phyloP scores from a whole-genome alignment of 2,113 vertebrate species.

The Hucho hucho region DNA sequence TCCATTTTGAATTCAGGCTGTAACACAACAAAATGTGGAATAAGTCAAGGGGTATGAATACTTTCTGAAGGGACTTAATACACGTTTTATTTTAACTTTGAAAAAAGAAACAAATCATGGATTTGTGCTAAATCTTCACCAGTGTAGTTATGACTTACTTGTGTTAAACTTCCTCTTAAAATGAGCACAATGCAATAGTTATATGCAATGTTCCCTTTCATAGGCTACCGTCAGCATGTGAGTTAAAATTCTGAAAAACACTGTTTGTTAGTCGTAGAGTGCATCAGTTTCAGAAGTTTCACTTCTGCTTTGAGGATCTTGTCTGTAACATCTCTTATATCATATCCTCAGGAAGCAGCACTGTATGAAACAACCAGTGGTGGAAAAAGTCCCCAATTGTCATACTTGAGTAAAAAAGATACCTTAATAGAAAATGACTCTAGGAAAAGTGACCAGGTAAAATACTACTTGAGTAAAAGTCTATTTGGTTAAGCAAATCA shows the following conservation, averaged over 20 bases:
- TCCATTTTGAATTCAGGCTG: too few relatives aligned
- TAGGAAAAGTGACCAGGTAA: too few relatives aligned
- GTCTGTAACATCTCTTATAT: neutral
- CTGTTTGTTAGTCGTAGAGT: neutral
- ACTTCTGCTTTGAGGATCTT: neutral
- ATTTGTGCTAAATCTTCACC: neutral
- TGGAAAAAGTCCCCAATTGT: too few relatives aligned
- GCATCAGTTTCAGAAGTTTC: neutral
- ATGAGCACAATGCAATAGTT: neutral
- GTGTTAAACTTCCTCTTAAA: neutral
- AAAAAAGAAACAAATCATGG: neutral
- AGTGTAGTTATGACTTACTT: neutral
- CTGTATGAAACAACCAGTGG: neutral
- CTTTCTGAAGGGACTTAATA: neutral
- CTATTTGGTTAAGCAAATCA: too few relatives aligned
- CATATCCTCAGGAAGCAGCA: neutral
- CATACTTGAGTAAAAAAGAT: too few relatives aligned
- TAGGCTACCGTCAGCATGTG: neutral
- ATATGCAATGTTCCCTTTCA: too few relatives aligned
- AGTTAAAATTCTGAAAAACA: neutral
- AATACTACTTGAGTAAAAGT: too few relatives aligned
- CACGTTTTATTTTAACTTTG: neutral
- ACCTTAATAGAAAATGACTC: too few relatives aligned
- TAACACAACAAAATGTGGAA: too few relatives aligned
- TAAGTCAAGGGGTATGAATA: too few relatives aligned